phyloP scores from a whole-genome alignment of 2,797 vertebrate species.

The Cheirogaleus major region DNA sequence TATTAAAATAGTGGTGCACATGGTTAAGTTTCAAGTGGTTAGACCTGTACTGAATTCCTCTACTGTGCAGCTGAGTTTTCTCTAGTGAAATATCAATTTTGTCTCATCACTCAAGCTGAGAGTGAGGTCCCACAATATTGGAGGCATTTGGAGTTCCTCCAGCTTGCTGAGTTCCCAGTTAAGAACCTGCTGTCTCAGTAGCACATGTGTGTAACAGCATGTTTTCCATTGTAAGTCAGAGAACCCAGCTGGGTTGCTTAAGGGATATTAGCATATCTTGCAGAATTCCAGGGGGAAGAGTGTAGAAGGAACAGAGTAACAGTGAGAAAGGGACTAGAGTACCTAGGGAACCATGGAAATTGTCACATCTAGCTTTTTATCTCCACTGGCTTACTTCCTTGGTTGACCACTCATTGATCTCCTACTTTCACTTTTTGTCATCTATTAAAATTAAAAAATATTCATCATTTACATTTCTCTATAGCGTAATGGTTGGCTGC shows the following conservation, averaged over 20 bases:
- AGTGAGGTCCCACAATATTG: neutral
- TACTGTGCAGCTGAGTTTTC: neutral
- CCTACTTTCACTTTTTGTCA: neutral
- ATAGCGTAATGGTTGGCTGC: neutral
- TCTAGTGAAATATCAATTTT: neutral
- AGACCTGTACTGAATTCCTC: neutral
- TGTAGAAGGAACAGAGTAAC: neutral
- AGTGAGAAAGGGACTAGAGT: neutral
- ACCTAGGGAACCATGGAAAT: neutral
- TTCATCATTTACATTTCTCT: neutral
- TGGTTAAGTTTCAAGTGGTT: neutral
- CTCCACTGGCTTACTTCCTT: neutral
- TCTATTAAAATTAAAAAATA: conserved; percentile 18
- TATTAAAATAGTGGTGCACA: neutral
- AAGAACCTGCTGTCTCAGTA: neutral
- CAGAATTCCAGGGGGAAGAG: neutral
- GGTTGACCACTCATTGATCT: neutral
- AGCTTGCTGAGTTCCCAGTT: neutral
- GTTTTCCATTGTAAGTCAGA: neutral
- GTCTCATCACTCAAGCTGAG: neutral
- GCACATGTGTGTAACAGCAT: neutral
- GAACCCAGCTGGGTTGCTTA: neutral
- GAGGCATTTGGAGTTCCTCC: neutral
- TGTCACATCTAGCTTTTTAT: neutral
- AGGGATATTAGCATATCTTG: neutral